Conservation (phyloP, 2,888 invertebrate species). For the Hirtodrosophila confusa region DNA sequence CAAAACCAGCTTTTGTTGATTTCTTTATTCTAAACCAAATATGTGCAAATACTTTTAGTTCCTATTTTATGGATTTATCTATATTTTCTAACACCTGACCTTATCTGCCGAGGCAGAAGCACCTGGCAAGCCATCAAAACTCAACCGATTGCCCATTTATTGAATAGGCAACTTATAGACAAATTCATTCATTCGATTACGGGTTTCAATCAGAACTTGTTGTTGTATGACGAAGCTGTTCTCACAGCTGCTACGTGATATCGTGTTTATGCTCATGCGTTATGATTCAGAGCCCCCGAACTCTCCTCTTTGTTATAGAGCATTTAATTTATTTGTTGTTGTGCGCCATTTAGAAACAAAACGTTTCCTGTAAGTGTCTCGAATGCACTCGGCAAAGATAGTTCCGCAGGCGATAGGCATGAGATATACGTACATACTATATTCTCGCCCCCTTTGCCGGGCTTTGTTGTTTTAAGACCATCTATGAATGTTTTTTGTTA, state of each 20-base stretch:
- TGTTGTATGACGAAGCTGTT: slow-evolving; percentile 29
- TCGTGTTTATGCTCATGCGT: slow-evolving; percentile 19
- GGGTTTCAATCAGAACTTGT: slow-evolving; percentile 4
- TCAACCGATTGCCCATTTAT: slow-evolving; percentile 12
- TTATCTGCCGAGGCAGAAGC: slow-evolving; percentile 36
- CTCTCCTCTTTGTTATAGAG: slow-evolving; percentile 4
- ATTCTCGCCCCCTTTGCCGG: too few species aligned
- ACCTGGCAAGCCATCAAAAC: slow-evolving; percentile 12
- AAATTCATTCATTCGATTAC: slow-evolving; percentile 13
- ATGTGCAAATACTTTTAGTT: too few species aligned
- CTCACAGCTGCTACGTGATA: slow-evolving; percentile 18
- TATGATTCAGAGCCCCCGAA: slow-evolving; percentile 21
- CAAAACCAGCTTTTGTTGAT: too few species aligned
- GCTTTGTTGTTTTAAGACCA: slow-evolving; percentile 3
- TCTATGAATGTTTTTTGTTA: neutral
- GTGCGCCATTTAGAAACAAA: slow-evolving; percentile 13
- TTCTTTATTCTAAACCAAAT: too few species aligned
- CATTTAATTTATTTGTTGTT: slow-evolving; percentile 11
- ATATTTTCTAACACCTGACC: neutral
- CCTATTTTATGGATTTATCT: neutral
- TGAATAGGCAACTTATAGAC: neutral
- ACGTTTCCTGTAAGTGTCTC: slow-evolving; percentile 43
- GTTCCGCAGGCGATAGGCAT: neutral
- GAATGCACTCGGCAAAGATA: slow-evolving; percentile 14
- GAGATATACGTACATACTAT: too few species aligned